Evolutionary conservation across 2,797 vertebrate genomes (phyloP).

Genomic region (Hapalemur alaotrensis): DNA sequence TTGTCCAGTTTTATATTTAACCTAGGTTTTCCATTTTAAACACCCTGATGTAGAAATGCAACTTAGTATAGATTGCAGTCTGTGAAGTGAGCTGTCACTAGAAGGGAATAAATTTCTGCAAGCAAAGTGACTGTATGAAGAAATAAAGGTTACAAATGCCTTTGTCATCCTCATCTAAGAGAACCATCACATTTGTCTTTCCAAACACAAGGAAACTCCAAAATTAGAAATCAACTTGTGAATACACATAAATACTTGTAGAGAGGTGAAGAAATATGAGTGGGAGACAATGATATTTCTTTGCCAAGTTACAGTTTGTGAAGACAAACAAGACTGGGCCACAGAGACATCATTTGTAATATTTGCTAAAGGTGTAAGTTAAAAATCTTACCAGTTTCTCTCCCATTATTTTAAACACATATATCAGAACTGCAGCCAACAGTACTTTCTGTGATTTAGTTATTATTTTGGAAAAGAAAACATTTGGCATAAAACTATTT

Average conservation of each 20-base stretch:
- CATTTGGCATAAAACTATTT: neutral
- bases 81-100: neutral
- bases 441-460: neutral
- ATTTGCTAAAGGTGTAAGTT: neutral
- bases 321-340: neutral
- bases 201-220: neutral
- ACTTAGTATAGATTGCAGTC: neutral
- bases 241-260: neutral
- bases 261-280: neutral
- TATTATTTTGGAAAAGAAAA: constrained; percentile 45
- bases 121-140: neutral
- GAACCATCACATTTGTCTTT: constrained; percentile 5
- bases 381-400: neutral
- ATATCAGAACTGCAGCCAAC: neutral
- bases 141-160: neutral
- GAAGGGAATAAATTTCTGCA: neutral
- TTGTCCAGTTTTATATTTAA: neutral
- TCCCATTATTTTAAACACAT: neutral
- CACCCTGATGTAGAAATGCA: neutral
- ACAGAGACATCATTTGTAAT: constrained; percentile 35
- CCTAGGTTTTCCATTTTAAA: neutral
- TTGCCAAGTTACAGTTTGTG: constrained; percentile 19
- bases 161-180: constrained; percentile 48
- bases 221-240: constrained; percentile 13
- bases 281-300: neutral